Percentiles rank a stretch among this genome's conserved stretches.
Evolutionary conservation across 2,797 vertebrate genomes (phyloP).

Genomic region (Kryptolebias ocellatus): DNA sequence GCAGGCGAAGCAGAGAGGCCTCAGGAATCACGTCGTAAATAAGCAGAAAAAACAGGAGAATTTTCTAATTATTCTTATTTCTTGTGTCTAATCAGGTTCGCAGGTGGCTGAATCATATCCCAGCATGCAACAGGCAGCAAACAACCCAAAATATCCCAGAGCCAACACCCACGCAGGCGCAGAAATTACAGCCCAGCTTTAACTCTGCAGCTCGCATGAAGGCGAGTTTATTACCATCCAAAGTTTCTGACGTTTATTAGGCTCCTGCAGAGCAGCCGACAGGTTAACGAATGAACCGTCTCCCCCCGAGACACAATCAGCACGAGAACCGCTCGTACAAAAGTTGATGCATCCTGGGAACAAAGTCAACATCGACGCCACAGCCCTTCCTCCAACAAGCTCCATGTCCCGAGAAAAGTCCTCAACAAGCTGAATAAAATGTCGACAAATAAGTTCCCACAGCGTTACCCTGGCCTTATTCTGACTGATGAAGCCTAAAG

Average conservation of each 20-base stretch:
- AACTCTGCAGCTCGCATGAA: neutral
- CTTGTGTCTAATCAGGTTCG: neutral
- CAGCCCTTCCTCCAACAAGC: neutral
- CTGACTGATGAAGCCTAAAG: neutral
- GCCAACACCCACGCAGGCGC: conserved; percentile 1
- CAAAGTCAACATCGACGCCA: too few species aligned
- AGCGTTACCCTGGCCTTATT: neutral
- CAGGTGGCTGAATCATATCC: conserved; percentile 6
- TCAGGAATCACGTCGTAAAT: neutral
- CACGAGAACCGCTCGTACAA: too few species aligned
- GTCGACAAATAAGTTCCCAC: neutral
- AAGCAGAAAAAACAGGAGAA: neutral
- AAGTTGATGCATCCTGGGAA: too few species aligned
- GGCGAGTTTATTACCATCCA: neutral
- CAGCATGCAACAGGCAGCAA: conserved; percentile 8
- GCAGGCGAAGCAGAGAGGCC: too few species aligned
- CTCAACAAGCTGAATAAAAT: neutral
- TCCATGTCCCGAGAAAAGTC: neutral
- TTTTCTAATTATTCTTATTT: neutral
- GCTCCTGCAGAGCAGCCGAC: conserved; percentile 14
- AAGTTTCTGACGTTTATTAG: conserved; percentile 1
- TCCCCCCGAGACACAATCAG: neutral
- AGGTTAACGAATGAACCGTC: neutral
- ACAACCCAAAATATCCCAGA: neutral
- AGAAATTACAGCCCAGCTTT: neutral